phyloP scores from a whole-genome alignment of 2,113 vertebrate species.

The Vulpes vulpes region DNA sequence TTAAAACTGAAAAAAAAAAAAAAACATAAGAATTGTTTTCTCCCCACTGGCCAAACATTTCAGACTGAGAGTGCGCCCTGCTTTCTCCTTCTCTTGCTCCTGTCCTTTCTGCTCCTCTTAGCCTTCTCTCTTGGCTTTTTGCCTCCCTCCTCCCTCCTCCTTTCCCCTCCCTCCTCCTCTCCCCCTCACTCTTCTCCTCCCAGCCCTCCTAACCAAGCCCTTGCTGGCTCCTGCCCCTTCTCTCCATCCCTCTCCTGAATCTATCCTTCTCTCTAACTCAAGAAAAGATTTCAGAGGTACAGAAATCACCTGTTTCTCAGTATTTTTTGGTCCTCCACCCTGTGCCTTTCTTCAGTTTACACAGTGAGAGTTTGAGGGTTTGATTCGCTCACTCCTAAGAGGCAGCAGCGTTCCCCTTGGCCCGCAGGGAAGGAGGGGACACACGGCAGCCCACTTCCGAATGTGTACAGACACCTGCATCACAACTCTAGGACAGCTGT shows the following conservation, averaged over 20 bases:
- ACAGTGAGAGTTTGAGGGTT: background rate
- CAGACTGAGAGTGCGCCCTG: background rate
- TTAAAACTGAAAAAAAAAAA: background rate
- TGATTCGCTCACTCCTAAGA: no score
- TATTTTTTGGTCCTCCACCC: background rate
- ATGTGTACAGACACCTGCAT: background rate
- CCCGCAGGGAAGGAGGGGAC: background rate
- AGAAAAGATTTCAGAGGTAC: conserved; percentile 6
- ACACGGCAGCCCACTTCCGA: fast-evolving
- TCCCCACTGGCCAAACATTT: background rate
- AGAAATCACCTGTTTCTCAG: background rate
- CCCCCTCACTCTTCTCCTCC: background rate
- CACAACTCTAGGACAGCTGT: background rate
- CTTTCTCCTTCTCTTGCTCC: background rate
- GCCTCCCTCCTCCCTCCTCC: no score
- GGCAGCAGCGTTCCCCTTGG: background rate
- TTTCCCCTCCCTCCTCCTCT: fast-evolving
- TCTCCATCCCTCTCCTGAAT: background rate
- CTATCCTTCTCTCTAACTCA: background rate
- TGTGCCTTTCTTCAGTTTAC: background rate
- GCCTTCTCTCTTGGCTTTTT: fast-evolving
- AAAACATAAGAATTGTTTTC: background rate
- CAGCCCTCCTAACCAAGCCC: background rate
- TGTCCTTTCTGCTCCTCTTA: background rate
- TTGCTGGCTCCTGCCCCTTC: background rate